phyloP scores from a whole-genome alignment of 2,797 vertebrate species.

The Hozukius guyotensis region DNA sequence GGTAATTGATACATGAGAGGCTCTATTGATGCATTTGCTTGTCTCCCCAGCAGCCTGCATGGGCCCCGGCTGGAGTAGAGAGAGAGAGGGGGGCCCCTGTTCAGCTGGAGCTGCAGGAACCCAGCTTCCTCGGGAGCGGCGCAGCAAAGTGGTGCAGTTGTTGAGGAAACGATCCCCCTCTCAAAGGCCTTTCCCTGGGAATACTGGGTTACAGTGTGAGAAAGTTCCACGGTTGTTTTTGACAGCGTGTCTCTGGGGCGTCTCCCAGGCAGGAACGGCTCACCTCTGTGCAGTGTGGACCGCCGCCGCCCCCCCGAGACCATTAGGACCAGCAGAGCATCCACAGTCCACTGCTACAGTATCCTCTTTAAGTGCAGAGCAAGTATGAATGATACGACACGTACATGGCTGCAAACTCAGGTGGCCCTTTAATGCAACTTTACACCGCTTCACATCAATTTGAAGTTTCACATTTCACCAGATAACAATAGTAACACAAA shows the following conservation, averaged over 20 bases:
- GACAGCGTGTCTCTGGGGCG: conserved; percentile 61
- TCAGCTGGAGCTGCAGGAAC: conserved; percentile 60
- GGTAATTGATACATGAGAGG: conserved; percentile 79
- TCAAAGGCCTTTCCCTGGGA: conserved; percentile 78
- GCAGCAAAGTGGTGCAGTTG: conserved; percentile 76
- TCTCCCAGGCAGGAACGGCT: conserved; percentile 53
- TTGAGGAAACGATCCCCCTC: conserved; percentile 78
- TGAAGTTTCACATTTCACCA: conserved; percentile 59
- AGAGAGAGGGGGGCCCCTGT: conserved; percentile 61
- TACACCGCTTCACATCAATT: conserved; percentile 33
- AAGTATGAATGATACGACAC: neutral
- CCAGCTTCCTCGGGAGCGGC: conserved; percentile 53
- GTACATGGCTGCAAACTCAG: neutral
- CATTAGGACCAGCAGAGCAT: neutral
- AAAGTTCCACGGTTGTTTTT: conserved; percentile 76
- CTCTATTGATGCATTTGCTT: conserved; percentile 65
- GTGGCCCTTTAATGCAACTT: conserved; percentile 49
- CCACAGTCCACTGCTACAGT: neutral
- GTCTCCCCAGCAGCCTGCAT: conserved; percentile 32
- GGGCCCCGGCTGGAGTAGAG: conserved; percentile 43
- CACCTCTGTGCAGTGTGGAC: conserved; percentile 34
- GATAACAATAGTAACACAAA: conserved; percentile 66
- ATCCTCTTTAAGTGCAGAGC: neutral
- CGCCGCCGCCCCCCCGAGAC: neutral
- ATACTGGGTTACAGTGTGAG: conserved; percentile 86